Conservation (phyloP, 2,797 vertebrate species). For the Artibeus lituratus region DNA sequence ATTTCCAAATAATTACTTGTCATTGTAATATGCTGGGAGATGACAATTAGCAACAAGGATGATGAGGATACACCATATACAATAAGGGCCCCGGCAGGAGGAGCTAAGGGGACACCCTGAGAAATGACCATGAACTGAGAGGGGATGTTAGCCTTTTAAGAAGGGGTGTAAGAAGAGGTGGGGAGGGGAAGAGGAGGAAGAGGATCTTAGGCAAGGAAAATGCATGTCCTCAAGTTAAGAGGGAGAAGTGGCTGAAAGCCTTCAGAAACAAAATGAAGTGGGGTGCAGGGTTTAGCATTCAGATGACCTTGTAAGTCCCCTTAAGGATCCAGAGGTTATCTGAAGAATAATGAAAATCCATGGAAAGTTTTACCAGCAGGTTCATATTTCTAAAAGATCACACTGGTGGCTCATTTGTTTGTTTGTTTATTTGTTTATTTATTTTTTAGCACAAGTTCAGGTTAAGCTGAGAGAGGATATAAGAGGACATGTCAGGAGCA, state of each 20-base stretch:
- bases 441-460: background rate
- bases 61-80: background rate
- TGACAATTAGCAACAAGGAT: background rate
- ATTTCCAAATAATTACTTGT: background rate
- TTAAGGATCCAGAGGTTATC: background rate
- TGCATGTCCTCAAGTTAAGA: background rate
- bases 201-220: background rate
- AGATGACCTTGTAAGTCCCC: background rate
- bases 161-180: background rate
- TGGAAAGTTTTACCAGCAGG: background rate
- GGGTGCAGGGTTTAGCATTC: background rate
- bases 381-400: conserved; percentile 33
- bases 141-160: background rate
- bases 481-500: background rate
- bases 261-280: background rate
- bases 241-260: background rate
- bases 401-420: background rate
- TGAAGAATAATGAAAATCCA: conserved; percentile 40
- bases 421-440: too few relatives aligned
- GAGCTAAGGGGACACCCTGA: background rate
- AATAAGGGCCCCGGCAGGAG: background rate
- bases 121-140: background rate
- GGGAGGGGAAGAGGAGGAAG: background rate
- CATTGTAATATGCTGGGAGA: background rate
- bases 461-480: background rate